Base-by-base conservation (phyloP, 2,113 vertebrate genomes). In the Strigops habroptila region DNA sequence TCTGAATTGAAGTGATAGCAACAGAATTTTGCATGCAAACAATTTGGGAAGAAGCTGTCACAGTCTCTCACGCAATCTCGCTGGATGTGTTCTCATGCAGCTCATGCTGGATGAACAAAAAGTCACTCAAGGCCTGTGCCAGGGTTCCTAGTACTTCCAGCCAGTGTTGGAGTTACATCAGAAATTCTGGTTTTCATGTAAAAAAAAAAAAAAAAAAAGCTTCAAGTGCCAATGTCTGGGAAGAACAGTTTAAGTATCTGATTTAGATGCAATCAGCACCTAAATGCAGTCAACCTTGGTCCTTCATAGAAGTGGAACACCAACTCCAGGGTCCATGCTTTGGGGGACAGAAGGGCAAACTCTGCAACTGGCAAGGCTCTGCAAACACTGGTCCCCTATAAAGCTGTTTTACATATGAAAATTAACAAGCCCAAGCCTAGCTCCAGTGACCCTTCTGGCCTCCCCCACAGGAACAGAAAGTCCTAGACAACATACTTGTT, bases 1-100 rank as follows among this genome's bases (percentile, higher is more conserved):
- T 82, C 52, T 90, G 35, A 60, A 88, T n/a, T 77, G 59, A 88
- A 91, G 27, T 55, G 59, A 95, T 94, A 93, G 75, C 49, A 74
- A 84, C 31, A 88, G 75, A 85, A 93, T 86, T 96, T 88, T 94
- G 14, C 16, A 48, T 73, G 25, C 37, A 86, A 88, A 52, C 63
- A 69, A 76, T 82, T 79, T 35, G 7, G 52, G 59, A 80, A 90
- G 71, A 91, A 92, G 22, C 23, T 14, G 39, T 80, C 46, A 43
- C 18, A 76, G 16, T 69, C 83, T 94, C 76, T 86, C 71, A 69
- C 4, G 30, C 71, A 80, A 16, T 68, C 59, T 83, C 51, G 2
- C 75, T 84, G 76, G 35, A 86, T 39, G 3, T 55, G 37, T 44
- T 95, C 62, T 80, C 67, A 39, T 19, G 31, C 41, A 70, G 25